Evolutionary conservation across 1,140 invertebrate genomes (phyloP).

Genomic region (Macrobrachium nipponense): DNA sequence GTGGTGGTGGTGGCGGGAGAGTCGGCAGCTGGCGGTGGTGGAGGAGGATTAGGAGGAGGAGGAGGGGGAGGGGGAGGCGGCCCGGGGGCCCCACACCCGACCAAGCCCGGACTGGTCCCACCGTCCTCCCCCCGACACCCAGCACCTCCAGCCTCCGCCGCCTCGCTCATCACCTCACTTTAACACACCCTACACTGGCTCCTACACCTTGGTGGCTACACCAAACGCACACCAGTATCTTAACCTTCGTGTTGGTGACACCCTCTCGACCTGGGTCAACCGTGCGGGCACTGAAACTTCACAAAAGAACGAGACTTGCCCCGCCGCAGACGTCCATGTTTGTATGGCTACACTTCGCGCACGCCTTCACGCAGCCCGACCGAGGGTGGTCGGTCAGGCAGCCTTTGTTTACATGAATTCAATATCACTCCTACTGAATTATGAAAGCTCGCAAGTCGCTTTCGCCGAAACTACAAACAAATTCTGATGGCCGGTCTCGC

Average conservation of each 20-base stretch:
- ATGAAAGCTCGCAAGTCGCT: not conserved
- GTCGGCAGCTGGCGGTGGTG: slow-evolving; percentile 55
- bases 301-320: slow-evolving; percentile 56
- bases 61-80: slow-evolving; percentile 52
- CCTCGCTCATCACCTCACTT: slow-evolving; percentile 61
- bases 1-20: slow-evolving; percentile 54
- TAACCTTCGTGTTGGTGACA: slow-evolving; percentile 44
- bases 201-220: slow-evolving; percentile 44
- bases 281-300: slow-evolving; percentile 45
- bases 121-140: slow-evolving; percentile 47
- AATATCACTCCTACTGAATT: slow-evolving; percentile 23
- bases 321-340: slow-evolving; percentile 62
- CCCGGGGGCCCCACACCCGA: slow-evolving; percentile 59
- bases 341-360: slow-evolving; percentile 54
- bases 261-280: slow-evolving; percentile 43
- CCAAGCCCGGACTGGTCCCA: slow-evolving; percentile 42
- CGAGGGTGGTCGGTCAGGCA: slow-evolving; percentile 53
- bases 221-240: slow-evolving; percentile 47
- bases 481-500: not conserved
- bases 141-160: slow-evolving; percentile 54
- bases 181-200: slow-evolving; percentile 30
- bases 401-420: slow-evolving; percentile 57
- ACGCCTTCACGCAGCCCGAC: slow-evolving; percentile 50
- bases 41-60: slow-evolving; percentile 26
- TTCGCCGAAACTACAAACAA: not conserved